Conservation (phyloP, 2,113 vertebrate genomes). For the Pachypanchax playfairii region DNA sequence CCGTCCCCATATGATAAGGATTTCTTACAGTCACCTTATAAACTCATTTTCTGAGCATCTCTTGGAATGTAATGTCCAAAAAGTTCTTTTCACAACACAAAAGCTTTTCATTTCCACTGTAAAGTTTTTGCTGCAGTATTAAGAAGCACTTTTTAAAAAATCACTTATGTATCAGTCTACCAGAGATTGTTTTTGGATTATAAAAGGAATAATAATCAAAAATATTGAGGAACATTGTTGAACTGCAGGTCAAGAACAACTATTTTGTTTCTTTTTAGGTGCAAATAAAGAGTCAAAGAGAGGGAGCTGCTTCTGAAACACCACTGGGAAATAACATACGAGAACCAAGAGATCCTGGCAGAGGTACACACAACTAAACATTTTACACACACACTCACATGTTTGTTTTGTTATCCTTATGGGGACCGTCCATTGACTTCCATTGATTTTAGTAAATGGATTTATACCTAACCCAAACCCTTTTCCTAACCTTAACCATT, state of each 20-base stretch:
- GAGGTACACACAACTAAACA: not conserved
- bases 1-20: too few relatives aligned
- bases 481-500: too few relatives aligned
- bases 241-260: constrained; percentile 2
- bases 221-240: not conserved
- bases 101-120: constrained; percentile 9
- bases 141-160: too few relatives aligned
- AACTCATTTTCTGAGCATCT: too few relatives aligned
- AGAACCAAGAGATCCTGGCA: constrained; percentile 6
- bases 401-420: too few relatives aligned
- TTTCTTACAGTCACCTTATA: too few relatives aligned
- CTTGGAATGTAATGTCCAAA: too few relatives aligned
- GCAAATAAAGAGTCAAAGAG: not conserved
- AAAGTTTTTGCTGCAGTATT: not conserved
- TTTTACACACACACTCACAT: not conserved
- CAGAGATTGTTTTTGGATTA: not conserved
- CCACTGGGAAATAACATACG: constrained; percentile 32
- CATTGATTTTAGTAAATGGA: too few relatives aligned
- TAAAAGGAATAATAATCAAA: not conserved
- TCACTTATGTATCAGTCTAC: too few relatives aligned
- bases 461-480: too few relatives aligned
- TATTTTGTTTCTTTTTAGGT: not conserved
- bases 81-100: not conserved
- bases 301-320: not conserved
- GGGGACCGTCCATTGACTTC: too few relatives aligned